Percentiles rank a stretch among this genome's conserved stretches.
These are phyloP conservation scores for Pseudococcus longispinus DNA, from an alignment of 2,888 invertebrate species.

Conservation along the genomic window DNA sequence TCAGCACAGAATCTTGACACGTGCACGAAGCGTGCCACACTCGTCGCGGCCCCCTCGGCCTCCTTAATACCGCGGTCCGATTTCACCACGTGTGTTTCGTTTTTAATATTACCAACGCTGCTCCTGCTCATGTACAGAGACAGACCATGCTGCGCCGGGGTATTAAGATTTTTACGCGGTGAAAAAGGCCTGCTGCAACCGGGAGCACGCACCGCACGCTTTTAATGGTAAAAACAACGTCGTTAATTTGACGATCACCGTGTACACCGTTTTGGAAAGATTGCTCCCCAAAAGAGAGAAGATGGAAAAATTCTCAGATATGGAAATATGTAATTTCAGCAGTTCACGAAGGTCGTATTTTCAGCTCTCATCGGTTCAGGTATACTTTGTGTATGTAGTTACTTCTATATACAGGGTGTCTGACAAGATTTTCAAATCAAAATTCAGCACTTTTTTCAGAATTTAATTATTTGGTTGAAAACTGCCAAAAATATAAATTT, in stretches of 20 bases:
- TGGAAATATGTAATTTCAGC: no score
- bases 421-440: no score
- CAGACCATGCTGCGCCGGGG: neutral
- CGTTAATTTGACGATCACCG: constrained; percentile 38
- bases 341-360: no score
- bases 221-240: constrained; percentile 36
- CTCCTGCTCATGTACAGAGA: neutral
- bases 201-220: neutral
- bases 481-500: no score
- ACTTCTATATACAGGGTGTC: no score
- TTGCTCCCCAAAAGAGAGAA: neutral
- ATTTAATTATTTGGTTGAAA: no score
- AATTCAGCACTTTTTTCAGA: no score
- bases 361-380: no score
- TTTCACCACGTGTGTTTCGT: constrained; percentile 44
- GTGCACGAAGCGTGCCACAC: constrained; percentile 44
- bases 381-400: no score
- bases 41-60: constrained; percentile 41
- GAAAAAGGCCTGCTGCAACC: constrained; percentile 33
- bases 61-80: neutral
- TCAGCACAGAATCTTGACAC: neutral
- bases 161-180: constrained; percentile 19
- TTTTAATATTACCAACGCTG: constrained; percentile 38
- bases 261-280: neutral
- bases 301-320: no score